These are phyloP conservation scores for Acanthosepion esculentum DNA, from an alignment of 2,888 invertebrate genomes.

Conservation along the genomic window DNA sequence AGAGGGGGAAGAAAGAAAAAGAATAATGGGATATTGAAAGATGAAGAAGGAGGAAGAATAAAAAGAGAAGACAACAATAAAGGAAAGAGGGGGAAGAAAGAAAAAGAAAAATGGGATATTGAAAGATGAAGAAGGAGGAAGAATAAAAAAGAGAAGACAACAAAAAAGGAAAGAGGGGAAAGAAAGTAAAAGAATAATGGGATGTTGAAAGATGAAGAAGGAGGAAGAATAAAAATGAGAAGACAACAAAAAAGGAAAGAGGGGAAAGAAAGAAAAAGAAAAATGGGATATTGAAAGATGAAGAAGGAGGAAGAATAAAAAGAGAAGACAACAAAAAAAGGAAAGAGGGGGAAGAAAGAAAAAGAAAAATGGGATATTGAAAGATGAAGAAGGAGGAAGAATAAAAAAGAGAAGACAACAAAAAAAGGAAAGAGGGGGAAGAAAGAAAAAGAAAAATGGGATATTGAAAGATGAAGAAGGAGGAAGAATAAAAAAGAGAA, in stretches of 20 bases:
- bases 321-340: neutral
- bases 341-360: too few relatives aligned
- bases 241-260: neutral
- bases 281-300: neutral
- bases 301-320: neutral
- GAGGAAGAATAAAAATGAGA: neutral
- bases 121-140: too few relatives aligned
- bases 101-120: too few relatives aligned
- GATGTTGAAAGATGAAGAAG: neutral
- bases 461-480: too few relatives aligned
- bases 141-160: too few relatives aligned
- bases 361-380: neutral
- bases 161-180: too few relatives aligned
- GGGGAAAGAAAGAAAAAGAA: neutral
- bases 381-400: neutral
- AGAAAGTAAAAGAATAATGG: neutral
- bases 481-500: too few relatives aligned
- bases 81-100: neutral
- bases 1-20: neutral
- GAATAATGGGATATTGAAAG: too few relatives aligned
- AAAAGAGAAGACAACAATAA: too few relatives aligned
- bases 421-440: too few relatives aligned
- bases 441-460: too few relatives aligned
- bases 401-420: too few relatives aligned
- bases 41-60: fast-evolving